Percentiles rank a stretch among this genome's conserved stretches.
Conservation (phyloP, 2,113 vertebrate genomes). For the Anas platyrhynchos region DNA sequence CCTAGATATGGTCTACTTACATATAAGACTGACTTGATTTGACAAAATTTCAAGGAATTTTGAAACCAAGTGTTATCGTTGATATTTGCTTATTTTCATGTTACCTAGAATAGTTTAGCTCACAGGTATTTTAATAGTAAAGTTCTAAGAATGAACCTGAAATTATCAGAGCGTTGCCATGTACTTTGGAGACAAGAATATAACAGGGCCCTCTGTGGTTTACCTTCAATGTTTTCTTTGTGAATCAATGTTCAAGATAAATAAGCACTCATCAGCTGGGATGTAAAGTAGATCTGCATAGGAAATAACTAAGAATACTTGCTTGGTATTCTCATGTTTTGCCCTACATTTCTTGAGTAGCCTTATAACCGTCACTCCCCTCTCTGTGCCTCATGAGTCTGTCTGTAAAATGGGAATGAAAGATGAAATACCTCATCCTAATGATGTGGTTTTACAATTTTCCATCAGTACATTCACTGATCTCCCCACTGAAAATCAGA, state of each 20-base stretch:
- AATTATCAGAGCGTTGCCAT: not conserved
- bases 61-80: not conserved
- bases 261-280: not conserved
- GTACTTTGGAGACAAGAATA: not conserved
- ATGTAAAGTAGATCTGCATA: not conserved
- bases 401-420: not conserved
- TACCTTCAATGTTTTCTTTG: not conserved
- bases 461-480: not conserved
- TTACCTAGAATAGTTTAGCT: not conserved
- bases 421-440: not conserved
- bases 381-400: not conserved
- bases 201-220: not conserved
- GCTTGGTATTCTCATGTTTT: not conserved
- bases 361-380: not conserved
- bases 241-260: not conserved
- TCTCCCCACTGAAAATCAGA: not conserved
- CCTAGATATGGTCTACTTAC: not conserved
- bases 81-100: not conserved
- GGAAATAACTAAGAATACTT: not conserved
- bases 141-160: not conserved
- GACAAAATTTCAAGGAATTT: not conserved
- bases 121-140: fast-evolving
- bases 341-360: not conserved
- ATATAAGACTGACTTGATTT: not conserved
- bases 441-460: fast-evolving